Evolutionary conservation across 2,113 vertebrate genomes (phyloP).

Genomic region (Elanoides forficatus): DNA sequence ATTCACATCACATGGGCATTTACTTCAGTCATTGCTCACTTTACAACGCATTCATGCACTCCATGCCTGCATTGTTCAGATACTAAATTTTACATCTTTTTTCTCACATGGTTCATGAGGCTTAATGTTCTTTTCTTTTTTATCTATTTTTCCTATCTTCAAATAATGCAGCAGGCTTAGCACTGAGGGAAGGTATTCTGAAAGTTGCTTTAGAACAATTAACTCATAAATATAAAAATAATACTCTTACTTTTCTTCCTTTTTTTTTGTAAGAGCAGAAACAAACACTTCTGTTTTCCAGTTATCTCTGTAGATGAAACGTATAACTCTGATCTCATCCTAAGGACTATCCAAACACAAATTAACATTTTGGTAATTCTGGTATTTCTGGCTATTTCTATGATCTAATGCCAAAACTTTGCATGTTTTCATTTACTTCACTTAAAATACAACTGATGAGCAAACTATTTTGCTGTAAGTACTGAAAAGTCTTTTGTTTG

Average conservation of each 20-base stretch:
- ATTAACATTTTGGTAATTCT: neutral
- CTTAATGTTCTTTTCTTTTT: neutral
- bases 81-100: neutral
- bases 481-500: neutral
- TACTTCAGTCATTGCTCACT: slow-evolving; percentile 31
- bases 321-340: neutral
- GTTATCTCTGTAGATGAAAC: neutral
- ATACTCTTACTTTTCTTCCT: neutral
- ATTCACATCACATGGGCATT: neutral
- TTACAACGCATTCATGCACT: neutral
- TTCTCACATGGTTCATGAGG: neutral
- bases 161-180: neutral
- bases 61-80: neutral
- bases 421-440: neutral
- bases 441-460: neutral
- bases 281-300: neutral
- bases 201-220: neutral
- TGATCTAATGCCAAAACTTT: neutral
- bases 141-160: neutral
- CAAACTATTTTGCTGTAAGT: neutral
- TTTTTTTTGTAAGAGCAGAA: neutral
- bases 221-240: neutral
- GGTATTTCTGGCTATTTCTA: neutral
- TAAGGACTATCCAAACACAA: neutral
- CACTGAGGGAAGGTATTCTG: neutral